Evolutionary conservation across 2,888 invertebrate species (phyloP), one percentile per base, ranked within the genome.

Genomic region (Noctua janthe): DNA sequence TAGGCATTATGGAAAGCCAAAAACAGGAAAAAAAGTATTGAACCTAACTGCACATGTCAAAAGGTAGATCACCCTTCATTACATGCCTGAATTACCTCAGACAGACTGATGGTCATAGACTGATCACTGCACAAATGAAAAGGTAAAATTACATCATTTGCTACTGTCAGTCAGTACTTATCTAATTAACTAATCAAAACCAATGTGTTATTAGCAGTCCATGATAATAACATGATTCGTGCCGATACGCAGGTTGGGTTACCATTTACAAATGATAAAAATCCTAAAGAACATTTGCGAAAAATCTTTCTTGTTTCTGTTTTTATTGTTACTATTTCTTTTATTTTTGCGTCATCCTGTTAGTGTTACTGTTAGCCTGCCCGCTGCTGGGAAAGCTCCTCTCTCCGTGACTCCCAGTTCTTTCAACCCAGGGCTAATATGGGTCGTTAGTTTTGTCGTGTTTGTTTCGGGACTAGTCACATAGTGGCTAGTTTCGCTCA

Each of bases 161-260:
- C 29, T 76, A 39, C 66, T 67, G 23, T 66, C 49, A 39, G 49
- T 49, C 39, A 49, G 43, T 56, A 76, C 47, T 71, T 49, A 69
- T 23, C 17, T 83, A 67, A 79, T 82, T 56, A 64, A 70, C 70
- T 62, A 49, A 82, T 82, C 51, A 82, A 84, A 71, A 35, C 15
- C 35, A 71, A 56, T 23, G 56, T 74, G 59, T 59, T 4, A 74
- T 82, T 72, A 66, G 35, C 23, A 23, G 35, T 6, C 56, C 17
- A n/a, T 66, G 51, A 54, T 51, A 70, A 59, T 73, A 39, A 66
- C 73, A 59, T 11, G 39, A 20, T 49, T 20, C 29, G 17, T n/a
- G 39, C 10, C 29, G 1, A 73, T 15, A 20, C 62, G 54, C 29
- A 64, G 54, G 49, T 67, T 47, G 69, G 47, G 47, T 69, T 69